Percentiles rank a stretch among this genome's conserved stretches.
These are phyloP conservation scores for Psilanteris sp. DNA, from an alignment of 1,140 invertebrate species.

Conservation along the genomic window DNA sequence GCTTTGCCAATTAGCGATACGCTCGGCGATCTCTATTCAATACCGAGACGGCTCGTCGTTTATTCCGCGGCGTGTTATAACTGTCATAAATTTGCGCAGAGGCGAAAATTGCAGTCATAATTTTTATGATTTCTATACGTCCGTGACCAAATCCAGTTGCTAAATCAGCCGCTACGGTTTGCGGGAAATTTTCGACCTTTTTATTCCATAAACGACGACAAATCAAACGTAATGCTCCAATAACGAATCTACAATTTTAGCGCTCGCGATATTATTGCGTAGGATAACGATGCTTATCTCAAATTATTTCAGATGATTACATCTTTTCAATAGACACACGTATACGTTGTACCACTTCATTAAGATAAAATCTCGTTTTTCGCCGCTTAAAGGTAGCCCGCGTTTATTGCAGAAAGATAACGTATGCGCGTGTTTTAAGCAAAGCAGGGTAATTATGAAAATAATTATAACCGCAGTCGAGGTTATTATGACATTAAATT, in stretches of 20 bases:
- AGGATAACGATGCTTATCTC: conserved; percentile 48
- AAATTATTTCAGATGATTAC: conserved; percentile 48
- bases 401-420: conserved; percentile 33
- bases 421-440: conserved; percentile 14
- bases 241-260: conserved; percentile 33
- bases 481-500: conserved; percentile 35
- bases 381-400: conserved; percentile 22
- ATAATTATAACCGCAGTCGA: conserved; percentile 29
- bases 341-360: conserved; percentile 56
- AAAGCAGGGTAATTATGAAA: conserved; percentile 34
- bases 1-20: conserved; percentile 39
- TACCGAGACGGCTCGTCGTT: conserved; percentile 19
- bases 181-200: conserved; percentile 9
- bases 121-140: conserved; percentile 22
- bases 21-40: conserved; percentile 17
- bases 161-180: conserved; percentile 23
- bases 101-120: conserved; percentile 25
- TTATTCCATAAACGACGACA: conserved; percentile 19
- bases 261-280: conserved; percentile 38
- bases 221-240: conserved; percentile 18
- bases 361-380: conserved; percentile 51
- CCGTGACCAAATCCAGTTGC: conserved; percentile 41
- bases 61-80: conserved; percentile 18
- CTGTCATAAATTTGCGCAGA: conserved; percentile 22
- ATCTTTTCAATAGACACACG: conserved; percentile 45